Evolutionary conservation across 1,140 invertebrate genomes (phyloP), one percentile per base, ranked within the genome.

Genomic region (Armadillidium nasatum): DNA sequence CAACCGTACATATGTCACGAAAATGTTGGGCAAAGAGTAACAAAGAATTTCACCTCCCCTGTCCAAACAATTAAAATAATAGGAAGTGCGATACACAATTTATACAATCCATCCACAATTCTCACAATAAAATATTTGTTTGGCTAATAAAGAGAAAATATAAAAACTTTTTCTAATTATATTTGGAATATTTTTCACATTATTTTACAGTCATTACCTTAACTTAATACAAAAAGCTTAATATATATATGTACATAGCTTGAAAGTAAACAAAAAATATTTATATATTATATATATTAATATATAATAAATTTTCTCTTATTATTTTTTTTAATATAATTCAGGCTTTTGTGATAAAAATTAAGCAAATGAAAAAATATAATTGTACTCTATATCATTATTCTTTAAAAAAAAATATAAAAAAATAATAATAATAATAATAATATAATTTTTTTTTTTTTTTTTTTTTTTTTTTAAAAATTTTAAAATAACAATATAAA

Each of bases 171-270:
- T 33, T 33, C 33, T 33, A 33, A 60, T 60, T 60, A 60, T 60
- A 60, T 60, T 60, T 60, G 50, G 19, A 60, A 33, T 33, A 15
- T 60, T 60, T 60, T 60, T 60, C 50, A 60, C 50, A 60, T 60
- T 60, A 60, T 60, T 60, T 60, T 60, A 60, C 50, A 60, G 19
- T 60, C 50, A 60, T 60, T 60, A 60, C 50, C 50, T 60, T 60
- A 60, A 60, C 50, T 60, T 60, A 60, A 60, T 60, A 60, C 50
- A 60, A 60, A 60, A 60, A 19, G 11, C 11, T 60, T 60, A 15
- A 15, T 60, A 60, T 60, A 15, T 60, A 60, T 19, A 60, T 13
- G 33, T 33, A 33, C 33, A 33, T 33, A 33, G 33, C 33, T 33
- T 33, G 33, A 33, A 33, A 33, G 33, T 33, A 33, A 33, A 33